Evolutionary conservation across 1,140 invertebrate genomes (phyloP).

Genomic region (Drosophila leontia): DNA sequence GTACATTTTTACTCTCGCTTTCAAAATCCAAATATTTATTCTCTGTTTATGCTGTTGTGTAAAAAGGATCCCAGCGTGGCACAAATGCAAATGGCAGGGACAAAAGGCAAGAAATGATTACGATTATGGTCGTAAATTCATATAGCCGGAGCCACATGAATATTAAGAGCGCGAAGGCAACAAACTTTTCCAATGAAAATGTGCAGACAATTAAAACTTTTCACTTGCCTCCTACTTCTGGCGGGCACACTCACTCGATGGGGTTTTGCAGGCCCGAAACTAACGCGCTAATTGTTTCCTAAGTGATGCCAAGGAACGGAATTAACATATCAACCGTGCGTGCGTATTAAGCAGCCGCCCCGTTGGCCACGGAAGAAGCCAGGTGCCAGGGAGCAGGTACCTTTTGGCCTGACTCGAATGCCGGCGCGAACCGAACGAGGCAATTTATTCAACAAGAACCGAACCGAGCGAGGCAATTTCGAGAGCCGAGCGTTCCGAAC

Average conservation of each 20-base stretch:
- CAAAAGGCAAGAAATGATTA: constrained; percentile 76
- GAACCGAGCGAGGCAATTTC: constrained; percentile 16
- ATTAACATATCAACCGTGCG: constrained; percentile 80
- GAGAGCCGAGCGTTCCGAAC: constrained; percentile 30
- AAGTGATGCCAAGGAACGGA: constrained; percentile 69
- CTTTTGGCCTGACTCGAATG: constrained; percentile 24
- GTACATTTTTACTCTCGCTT: neutral
- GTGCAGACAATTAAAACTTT: constrained; percentile 79
- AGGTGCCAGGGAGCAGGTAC: constrained; percentile 14
- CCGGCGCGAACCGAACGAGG: constrained; percentile 56
- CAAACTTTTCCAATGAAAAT: constrained; percentile 79
- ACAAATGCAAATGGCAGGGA: constrained; percentile 65
- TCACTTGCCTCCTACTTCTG: constrained; percentile 60
- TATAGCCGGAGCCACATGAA: constrained; percentile 37
- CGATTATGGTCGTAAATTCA: constrained; percentile 62
- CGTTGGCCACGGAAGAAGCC: constrained; percentile 9
- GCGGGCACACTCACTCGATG: constrained; percentile 13
- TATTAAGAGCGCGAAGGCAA: constrained; percentile 42
- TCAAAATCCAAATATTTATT: constrained; percentile 1
- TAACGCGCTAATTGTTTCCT: constrained; percentile 74
- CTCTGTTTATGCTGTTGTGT: constrained; percentile 11
- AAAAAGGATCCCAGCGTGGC: constrained; percentile 25
- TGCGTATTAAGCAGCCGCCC: constrained; percentile 49
- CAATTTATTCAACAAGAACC: constrained; percentile 12
- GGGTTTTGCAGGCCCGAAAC: constrained; percentile 35